These are phyloP conservation scores for Pogonomyrmex barbatus DNA, from an alignment of 1,140 invertebrate species.

Conservation along the genomic window DNA sequence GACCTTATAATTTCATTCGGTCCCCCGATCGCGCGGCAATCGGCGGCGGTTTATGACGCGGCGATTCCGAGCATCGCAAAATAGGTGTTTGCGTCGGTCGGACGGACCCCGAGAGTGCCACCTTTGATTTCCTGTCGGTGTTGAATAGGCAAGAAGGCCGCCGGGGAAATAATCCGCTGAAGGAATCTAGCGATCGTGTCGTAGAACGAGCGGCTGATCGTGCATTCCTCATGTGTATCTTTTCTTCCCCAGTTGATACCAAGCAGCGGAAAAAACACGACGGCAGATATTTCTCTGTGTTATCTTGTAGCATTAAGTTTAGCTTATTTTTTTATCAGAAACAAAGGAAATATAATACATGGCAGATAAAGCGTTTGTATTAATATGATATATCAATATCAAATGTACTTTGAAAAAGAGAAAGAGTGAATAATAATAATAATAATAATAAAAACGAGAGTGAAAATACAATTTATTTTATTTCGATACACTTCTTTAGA, in stretches of 20 bases:
- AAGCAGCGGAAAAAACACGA: background rate
- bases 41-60: constrained; percentile 4
- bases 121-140: constrained; percentile 40
- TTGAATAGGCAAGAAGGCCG: background rate
- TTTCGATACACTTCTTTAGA: background rate
- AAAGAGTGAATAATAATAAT: background rate
- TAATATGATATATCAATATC: background rate
- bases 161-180: constrained; percentile 39
- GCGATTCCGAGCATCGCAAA: constrained; percentile 20
- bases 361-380: background rate
- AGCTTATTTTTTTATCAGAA: background rate
- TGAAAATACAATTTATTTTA: background rate
- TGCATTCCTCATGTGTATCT: too few relatives aligned
- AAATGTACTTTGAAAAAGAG: background rate
- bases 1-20: constrained; percentile 81
- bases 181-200: background rate
- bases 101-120: background rate
- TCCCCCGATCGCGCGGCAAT: constrained; percentile 8
- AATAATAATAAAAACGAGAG: background rate
- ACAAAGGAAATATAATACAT: constrained; percentile 11
- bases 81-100: constrained; percentile 16
- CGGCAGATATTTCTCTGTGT: background rate
- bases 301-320: background rate
- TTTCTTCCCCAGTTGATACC: background rate
- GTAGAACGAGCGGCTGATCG: background rate